Conservation (phyloP, 2,888 invertebrate genomes). For the Ephialtes manifestator region DNA sequence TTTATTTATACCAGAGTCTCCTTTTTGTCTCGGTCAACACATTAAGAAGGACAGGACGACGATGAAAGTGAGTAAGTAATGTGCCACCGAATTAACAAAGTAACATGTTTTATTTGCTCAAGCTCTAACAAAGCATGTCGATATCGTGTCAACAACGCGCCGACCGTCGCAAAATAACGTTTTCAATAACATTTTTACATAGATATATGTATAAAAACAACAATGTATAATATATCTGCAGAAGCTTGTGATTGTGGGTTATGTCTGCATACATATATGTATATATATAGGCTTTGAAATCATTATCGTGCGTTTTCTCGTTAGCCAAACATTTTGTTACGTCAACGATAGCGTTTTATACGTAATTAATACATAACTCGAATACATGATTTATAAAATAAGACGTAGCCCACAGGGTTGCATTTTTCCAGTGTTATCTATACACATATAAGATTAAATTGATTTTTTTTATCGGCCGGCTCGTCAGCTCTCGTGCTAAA, state of each 20-base stretch:
- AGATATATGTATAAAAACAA: slow-evolving; percentile 68
- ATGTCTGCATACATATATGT: slow-evolving; percentile 35
- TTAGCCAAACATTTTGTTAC: slow-evolving; percentile 7
- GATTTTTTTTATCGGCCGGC: slow-evolving; percentile 22
- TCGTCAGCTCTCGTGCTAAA: slow-evolving; percentile 6
- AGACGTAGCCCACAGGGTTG: slow-evolving; percentile 28
- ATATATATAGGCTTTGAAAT: slow-evolving; percentile 36
- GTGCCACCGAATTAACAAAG: slow-evolving; percentile 47
- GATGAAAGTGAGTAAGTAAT: neutral
- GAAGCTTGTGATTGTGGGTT: slow-evolving; percentile 57
- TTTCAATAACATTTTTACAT: slow-evolving; percentile 57
- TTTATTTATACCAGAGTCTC: neutral
- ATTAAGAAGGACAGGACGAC: neutral
- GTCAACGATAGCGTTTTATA: slow-evolving; percentile 4
- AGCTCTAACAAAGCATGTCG: slow-evolving; percentile 66
- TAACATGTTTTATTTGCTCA: slow-evolving; percentile 65
- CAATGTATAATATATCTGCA: slow-evolving; percentile 53
- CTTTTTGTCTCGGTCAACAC: neutral
- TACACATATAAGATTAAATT: slow-evolving; percentile 28
- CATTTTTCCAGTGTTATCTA: slow-evolving; percentile 17
- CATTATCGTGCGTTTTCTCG: slow-evolving; percentile 26
- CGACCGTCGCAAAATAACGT: slow-evolving; percentile 64
- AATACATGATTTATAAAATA: slow-evolving; percentile 54
- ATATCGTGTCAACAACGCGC: slow-evolving; percentile 29
- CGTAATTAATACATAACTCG: slow-evolving; percentile 24